A percentile compares a stretch with the other conserved stretches of the same genome.
These are phyloP conservation scores for Temnothorax nylanderi DNA, from an alignment of 1,140 invertebrate genomes.

Conservation along the genomic window DNA sequence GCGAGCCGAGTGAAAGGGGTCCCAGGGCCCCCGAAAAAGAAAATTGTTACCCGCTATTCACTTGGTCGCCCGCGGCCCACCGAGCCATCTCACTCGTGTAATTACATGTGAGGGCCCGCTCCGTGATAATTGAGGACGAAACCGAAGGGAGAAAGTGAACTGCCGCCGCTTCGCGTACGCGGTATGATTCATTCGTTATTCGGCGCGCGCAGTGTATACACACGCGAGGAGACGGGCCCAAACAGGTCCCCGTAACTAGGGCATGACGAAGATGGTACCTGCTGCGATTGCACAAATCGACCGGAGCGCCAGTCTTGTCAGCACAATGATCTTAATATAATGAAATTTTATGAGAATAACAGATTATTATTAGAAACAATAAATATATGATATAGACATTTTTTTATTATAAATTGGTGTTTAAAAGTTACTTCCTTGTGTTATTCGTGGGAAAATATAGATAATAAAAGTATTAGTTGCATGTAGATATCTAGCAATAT, in stretches of 20 bases:
- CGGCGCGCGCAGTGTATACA: conserved; percentile 47
- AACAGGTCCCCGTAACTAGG: conserved; percentile 37
- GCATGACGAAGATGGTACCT: conserved; percentile 47
- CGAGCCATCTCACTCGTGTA: conserved; percentile 79
- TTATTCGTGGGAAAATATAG: neutral
- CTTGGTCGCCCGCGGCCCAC: conserved; percentile 63
- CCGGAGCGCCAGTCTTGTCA: neutral
- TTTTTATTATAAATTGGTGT: neutral
- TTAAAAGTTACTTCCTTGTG: neutral
- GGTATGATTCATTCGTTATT: conserved; percentile 78
- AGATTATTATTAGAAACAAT: neutral
- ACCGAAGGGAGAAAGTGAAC: conserved; percentile 79
- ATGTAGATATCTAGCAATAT: neutral
- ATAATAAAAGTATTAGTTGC: no score
- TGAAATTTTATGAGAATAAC: neutral
- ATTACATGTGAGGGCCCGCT: conserved; percentile 76
- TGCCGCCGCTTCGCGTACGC: conserved; percentile 57
- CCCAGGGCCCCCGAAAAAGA: conserved; percentile 15
- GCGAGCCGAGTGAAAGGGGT: conserved; percentile 65
- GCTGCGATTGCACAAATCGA: conserved; percentile 32
- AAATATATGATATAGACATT: neutral
- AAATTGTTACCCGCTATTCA: conserved; percentile 77
- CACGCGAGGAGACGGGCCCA: conserved; percentile 20
- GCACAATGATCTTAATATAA: neutral
- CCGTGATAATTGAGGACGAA: conserved; percentile 80